These are phyloP conservation scores for Tillus elongatus DNA, from an alignment of 2,888 invertebrate species.

Conservation along the genomic window DNA sequence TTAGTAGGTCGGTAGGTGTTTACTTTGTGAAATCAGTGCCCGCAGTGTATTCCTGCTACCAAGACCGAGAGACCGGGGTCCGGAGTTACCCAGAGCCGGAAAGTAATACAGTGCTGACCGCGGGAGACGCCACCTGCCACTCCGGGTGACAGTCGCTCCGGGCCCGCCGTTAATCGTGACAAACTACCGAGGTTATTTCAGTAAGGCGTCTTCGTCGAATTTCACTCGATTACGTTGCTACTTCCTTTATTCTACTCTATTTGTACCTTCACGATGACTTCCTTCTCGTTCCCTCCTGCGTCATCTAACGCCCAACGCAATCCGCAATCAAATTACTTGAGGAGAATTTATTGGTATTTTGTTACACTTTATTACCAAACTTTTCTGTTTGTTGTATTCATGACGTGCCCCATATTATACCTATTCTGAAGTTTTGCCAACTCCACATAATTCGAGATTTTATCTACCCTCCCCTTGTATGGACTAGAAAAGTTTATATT, in stretches of 20 bases:
- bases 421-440: too few relatives aligned
- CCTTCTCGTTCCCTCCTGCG: too few relatives aligned
- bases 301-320: too few relatives aligned
- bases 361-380: too few relatives aligned
- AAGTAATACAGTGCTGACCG: conserved; percentile 28
- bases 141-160: conserved; percentile 14
- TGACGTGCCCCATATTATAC: too few relatives aligned
- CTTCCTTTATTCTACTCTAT: conserved; percentile 6
- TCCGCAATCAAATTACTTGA: too few relatives aligned
- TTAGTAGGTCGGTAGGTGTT: conserved; percentile 8
- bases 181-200: conserved; percentile 29
- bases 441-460: too few relatives aligned
- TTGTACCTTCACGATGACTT: too few relatives aligned
- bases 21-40: conserved; percentile 5
- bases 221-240: conserved; percentile 12
- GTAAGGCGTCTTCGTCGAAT: conserved; percentile 10
- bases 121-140: conserved; percentile 28
- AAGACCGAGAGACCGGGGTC: not conserved
- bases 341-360: too few relatives aligned
- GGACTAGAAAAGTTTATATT: too few relatives aligned
- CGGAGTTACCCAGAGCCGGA: conserved; percentile 25
- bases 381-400: too few relatives aligned
- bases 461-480: too few relatives aligned
- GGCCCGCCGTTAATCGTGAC: conserved; percentile 29
- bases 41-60: not conserved